Evolutionary conservation across 2,113 vertebrate species (phyloP).

Genomic region (Alligator mississippiensis): DNA sequence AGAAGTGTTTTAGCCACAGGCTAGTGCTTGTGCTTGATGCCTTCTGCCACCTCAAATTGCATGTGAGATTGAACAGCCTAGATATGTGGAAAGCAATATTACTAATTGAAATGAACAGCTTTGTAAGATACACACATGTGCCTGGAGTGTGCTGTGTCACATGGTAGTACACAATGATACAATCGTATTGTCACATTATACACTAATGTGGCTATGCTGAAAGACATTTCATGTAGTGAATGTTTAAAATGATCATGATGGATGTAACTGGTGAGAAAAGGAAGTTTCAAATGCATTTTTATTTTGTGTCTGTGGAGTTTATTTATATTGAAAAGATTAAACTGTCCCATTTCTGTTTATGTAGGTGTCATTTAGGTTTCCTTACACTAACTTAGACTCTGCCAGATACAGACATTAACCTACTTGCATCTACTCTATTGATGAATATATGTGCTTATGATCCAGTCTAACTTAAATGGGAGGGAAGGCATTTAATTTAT

Average conservation of each 20-base stretch:
- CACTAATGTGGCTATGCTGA: not conserved
- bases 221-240: not conserved
- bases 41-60: not conserved
- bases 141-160: not conserved
- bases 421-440: not conserved
- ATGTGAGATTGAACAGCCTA: not conserved
- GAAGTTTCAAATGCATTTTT: not conserved
- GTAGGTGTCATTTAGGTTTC: not conserved
- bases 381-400: not conserved
- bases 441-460: not conserved
- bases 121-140: not conserved
- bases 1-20: slow-evolving; percentile 4
- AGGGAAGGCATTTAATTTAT: not conserved
- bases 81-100: accelerated
- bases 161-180: not conserved
- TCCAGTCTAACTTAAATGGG: not conserved
- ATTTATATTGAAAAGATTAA: not conserved
- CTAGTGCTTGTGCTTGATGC: not conserved
- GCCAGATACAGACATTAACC: not conserved
- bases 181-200: accelerated
- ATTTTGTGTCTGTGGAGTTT: not conserved
- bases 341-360: not conserved
- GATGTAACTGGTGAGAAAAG: not conserved
- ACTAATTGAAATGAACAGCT: not conserved
- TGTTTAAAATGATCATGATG: not conserved